These are phyloP conservation scores for Mus spretus DNA, from an alignment of 2,797 vertebrate genomes.

Conservation along the genomic window DNA sequence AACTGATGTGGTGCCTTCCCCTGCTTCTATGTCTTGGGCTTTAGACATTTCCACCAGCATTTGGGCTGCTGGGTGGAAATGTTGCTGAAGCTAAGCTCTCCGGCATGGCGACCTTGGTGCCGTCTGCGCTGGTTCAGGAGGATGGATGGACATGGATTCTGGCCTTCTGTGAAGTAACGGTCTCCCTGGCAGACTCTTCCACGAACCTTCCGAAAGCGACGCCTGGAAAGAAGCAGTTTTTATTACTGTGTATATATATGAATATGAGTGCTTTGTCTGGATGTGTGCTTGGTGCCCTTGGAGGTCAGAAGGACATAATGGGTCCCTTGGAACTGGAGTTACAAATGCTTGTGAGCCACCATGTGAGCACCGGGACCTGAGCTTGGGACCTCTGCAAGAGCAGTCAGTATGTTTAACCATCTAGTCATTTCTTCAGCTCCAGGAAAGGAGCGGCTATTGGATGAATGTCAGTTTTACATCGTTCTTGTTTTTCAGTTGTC, in stretches of 20 bases:
- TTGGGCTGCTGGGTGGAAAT: constrained; percentile 94
- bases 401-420: too few relatives aligned
- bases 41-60: constrained; percentile 98
- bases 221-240: background rate
- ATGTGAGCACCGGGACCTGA: background rate
- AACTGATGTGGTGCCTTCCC: constrained; percentile 97
- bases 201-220: constrained; percentile 84
- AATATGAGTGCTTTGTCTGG: too few relatives aligned
- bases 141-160: constrained; percentile 91
- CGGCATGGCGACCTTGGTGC: background rate
- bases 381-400: too few relatives aligned
- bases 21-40: constrained; percentile 98
- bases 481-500: background rate
- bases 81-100: too few relatives aligned
- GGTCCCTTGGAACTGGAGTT: too few relatives aligned
- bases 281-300: too few relatives aligned
- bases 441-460: background rate
- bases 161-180: accelerated
- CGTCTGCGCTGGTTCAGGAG: background rate
- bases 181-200: background rate
- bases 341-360: too few relatives aligned
- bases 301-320: too few relatives aligned
- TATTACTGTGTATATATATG: too few relatives aligned
- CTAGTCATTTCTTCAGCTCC: background rate
- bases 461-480: background rate